phyloP scores from a whole-genome alignment of 2,113 vertebrate species.

The Halcyon senegalensis region DNA sequence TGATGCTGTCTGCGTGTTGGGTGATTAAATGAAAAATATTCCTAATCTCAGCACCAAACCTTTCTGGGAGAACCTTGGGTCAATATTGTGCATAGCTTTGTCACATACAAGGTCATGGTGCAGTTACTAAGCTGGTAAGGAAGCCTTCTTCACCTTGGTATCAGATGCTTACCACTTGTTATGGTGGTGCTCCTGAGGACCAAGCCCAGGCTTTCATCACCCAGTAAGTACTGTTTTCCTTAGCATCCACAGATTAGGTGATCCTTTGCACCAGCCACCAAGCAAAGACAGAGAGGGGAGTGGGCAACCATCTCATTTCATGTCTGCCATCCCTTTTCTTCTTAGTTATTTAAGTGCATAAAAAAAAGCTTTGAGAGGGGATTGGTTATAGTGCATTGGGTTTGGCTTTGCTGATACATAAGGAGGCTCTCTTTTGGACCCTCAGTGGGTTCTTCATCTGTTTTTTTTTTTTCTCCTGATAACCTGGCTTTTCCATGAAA shows the following conservation, averaged over 20 bases:
- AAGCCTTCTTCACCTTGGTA: background rate
- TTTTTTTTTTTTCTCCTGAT: background rate
- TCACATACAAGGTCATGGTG: accelerated
- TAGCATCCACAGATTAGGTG: background rate
- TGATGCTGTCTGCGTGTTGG: background rate
- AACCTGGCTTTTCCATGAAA: background rate
- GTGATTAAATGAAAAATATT: background rate
- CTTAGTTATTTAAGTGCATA: background rate
- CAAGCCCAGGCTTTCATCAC: background rate
- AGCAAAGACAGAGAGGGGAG: background rate
- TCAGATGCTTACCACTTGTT: background rate
- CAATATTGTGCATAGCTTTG: background rate
- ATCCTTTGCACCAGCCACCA: background rate
- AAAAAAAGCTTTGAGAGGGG: background rate
- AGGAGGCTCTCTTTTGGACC: background rate
- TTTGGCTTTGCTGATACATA: background rate
- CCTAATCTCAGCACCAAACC: background rate
- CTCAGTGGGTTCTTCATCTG: background rate
- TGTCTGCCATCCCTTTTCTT: background rate
- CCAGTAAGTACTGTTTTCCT: background rate
- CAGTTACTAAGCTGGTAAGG: background rate
- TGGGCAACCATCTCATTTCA: background rate
- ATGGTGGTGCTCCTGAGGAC: background rate
- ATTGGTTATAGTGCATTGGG: background rate
- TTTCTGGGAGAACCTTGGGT: background rate